Percentiles rank a stretch among this genome's conserved stretches.
These are phyloP conservation scores for Distichodus sexfasciatus DNA, from an alignment of 2,797 vertebrate genomes.

Conservation along the genomic window DNA sequence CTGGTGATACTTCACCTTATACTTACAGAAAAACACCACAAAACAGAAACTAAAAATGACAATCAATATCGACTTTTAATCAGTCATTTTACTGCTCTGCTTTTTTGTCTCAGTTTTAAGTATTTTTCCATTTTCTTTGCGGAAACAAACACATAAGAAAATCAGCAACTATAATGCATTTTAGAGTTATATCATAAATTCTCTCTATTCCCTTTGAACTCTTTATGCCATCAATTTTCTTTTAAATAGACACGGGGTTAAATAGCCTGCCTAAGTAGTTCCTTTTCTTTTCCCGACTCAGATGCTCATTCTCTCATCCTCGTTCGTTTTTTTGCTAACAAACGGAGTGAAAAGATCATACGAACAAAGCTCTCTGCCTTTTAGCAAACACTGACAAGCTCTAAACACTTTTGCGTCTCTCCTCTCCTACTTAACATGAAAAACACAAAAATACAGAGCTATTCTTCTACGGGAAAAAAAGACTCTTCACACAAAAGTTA, in stretches of 20 bases:
- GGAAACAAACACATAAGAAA: neutral
- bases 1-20: too few species aligned
- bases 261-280: conserved; percentile 68
- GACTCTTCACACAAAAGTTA: conserved; percentile 87
- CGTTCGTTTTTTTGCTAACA: conserved; percentile 86
- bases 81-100: too few species aligned
- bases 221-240: conserved; percentile 49
- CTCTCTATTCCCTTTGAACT: conserved; percentile 52
- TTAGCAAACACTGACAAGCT: conserved; percentile 92
- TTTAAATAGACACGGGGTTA: conserved; percentile 68
- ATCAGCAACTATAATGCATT: neutral
- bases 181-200: neutral
- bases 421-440: conserved; percentile 85
- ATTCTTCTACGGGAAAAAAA: conserved; percentile 71
- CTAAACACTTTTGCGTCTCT: conserved; percentile 88
- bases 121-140: neutral
- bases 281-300: conserved; percentile 60
- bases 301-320: conserved; percentile 86
- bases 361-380: conserved; percentile 88
- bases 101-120: too few species aligned
- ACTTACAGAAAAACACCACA: too few species aligned
- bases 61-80: too few species aligned
- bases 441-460: conserved; percentile 85
- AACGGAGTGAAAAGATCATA: conserved; percentile 78
- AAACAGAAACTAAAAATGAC: too few species aligned